Base-by-base conservation (phyloP, 2,888 invertebrate species). In the Rutpela maculata region DNA sequence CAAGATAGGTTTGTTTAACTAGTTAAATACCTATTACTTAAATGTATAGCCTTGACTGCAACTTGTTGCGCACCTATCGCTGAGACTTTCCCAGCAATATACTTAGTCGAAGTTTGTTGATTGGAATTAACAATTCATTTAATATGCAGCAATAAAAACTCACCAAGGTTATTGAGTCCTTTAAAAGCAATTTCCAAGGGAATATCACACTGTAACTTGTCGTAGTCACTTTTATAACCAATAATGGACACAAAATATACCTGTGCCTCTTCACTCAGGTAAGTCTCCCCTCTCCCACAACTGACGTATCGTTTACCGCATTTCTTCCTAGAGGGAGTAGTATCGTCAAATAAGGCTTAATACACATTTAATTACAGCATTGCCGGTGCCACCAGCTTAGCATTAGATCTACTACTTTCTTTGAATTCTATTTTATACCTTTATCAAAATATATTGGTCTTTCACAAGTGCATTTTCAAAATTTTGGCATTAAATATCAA, bases 1-100 rank as follows among this genome's bases (percentile, higher is more conserved):
- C 43, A 50, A 67, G 35, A 18, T 43, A 43, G 22, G 55, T 26
- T 19, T 26, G 55, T 67, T 12, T 22, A 59, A 59, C 59, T 50
- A 59, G 22, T 22, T 59, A 19, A 12, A 22, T 7, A 18, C 43
- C 57, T 59, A 31, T 56, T 31, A 57, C 22, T 56, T 57, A 31
- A 26, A 69, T 35, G 57, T 38, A 69, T 76, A 81, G 69, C 82
- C 83, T 83, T 83, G 83, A 78, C 62, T 73, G 75, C 80, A 80
- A 81, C 81, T 82, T 80, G 83, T 83, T 84, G 84, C 84, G 82
- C 80, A 82, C 74, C 80, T 76, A 78, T 69, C 7, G 5, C 75
- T 76, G 10, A 72, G 67, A 12, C 22, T 38, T 26, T 55, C 10
- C 12, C 15, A 43, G 12, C 60, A 26, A 65, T 26, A 65, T 67